These are phyloP conservation scores for Chirona hameri DNA, from an alignment of 2,888 invertebrate genomes.

Conservation along the genomic window DNA sequence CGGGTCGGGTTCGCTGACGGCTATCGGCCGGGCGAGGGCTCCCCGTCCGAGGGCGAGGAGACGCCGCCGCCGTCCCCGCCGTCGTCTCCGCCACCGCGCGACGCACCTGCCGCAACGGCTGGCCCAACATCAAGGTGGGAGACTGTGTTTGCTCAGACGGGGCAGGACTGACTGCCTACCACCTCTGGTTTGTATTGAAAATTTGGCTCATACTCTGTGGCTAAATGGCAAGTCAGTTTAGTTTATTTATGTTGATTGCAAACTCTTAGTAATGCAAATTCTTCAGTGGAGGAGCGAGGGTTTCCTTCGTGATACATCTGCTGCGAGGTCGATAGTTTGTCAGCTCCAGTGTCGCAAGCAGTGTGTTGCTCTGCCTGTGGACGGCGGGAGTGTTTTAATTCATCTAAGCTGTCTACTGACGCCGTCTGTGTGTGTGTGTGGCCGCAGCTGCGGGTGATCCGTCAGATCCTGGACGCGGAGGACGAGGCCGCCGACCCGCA, in stretches of 20 bases:
- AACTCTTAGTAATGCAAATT: neutral
- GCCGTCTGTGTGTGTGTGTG: neutral
- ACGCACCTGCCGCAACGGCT: neutral
- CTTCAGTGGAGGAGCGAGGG: neutral
- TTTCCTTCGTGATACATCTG: neutral
- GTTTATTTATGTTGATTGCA: too few relatives aligned
- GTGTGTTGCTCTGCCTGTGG: too few relatives aligned
- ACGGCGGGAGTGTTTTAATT: too few relatives aligned
- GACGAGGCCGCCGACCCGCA: neutral
- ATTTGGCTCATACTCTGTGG: too few relatives aligned
- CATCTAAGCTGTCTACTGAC: neutral
- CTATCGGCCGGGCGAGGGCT: conserved; percentile 44
- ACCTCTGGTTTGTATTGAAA: too few relatives aligned
- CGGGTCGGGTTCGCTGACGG: conserved; percentile 39
- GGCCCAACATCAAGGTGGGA: conserved; percentile 6
- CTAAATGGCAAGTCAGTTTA: too few relatives aligned
- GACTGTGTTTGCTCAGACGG: neutral
- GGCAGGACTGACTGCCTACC: too few relatives aligned
- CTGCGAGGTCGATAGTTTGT: neutral
- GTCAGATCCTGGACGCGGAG: neutral
- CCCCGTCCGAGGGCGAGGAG: conserved; percentile 52
- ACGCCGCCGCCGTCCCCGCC: conserved; percentile 58
- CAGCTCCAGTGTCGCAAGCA: neutral
- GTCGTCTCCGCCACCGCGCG: neutral
- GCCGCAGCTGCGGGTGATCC: neutral